Evolutionary conservation across 1,140 invertebrate species (phyloP), one percentile per base, ranked within the genome.

Genomic region (Euglossa dilemma): DNA sequence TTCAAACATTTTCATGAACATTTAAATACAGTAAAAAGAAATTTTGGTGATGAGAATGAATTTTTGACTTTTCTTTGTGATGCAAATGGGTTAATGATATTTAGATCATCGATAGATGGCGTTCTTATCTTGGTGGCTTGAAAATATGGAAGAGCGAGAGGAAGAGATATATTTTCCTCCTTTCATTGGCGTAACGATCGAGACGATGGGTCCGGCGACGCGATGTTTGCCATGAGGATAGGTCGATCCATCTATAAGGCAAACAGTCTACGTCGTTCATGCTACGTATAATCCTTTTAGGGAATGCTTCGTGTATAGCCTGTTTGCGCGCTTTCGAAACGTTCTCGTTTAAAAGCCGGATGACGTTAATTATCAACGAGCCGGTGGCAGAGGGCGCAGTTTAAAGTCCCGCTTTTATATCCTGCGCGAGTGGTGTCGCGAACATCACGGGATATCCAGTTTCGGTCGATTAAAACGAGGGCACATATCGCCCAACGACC

Each of bases 161-260:
- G 1, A 14, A 9, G n/a, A 12, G 9, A 52, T 14, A 7, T 23
- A 47, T 12, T 47, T 78, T 74, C 1, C 18, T 23, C 2, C 23
- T 28, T 66, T n/a, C 16, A n/a, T n/a, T 7, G n/a, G 16, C 18
- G 50, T 28, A 36, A 63, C 18, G 16, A 45, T 25, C 2, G 50
- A 45, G 25, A 45, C 23, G 16, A 56, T 11, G 59, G 6, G 61
- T 43, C 16, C 57, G 18, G 28, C 16, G 52, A 69, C 52, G 43
- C 47, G 20, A 76, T 67, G 54, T 69, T 78, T 78, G n/a, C 66
- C 64, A 28, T 43, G 18, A 16, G 6, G 54, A 59, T 59, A 47
- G 54, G 23, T 69, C 76, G 76, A 78, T 69, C 43, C 64, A 69
- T 78, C 76, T 57, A 78, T 78, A 70, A 59, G 76, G n/a, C 20